A percentile compares a stretch with the other conserved stretches of the same genome.
These are phyloP conservation scores for Ditula angustiorana DNA, from an alignment of 2,888 invertebrate species.

Conservation along the genomic window DNA sequence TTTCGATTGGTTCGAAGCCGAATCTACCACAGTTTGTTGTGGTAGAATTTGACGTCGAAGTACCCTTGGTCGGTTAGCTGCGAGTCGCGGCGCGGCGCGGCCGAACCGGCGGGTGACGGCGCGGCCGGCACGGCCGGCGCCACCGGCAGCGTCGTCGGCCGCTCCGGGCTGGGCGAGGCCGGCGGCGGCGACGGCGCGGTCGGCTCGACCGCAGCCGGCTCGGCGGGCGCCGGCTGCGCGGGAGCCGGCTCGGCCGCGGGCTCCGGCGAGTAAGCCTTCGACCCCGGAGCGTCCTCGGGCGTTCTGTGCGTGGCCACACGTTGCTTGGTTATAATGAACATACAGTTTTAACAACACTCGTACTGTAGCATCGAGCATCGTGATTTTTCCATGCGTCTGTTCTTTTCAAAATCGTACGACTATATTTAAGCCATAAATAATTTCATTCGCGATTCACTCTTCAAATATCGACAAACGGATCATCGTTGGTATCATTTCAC, in stretches of 20 bases:
- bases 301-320: no score
- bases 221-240: slow-evolving; percentile 12
- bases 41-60: slow-evolving; percentile 91
- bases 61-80: slow-evolving; percentile 88
- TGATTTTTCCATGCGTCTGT: no score
- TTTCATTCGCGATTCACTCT: no score
- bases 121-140: slow-evolving; percentile 42
- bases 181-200: slow-evolving; percentile 25
- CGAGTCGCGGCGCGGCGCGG: slow-evolving; percentile 58
- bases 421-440: no score
- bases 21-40: slow-evolving; percentile 90
- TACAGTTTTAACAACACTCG: no score
- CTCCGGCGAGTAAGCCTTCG: slow-evolving; percentile 21
- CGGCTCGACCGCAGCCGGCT: slow-evolving; percentile 3
- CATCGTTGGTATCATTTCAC: no score
- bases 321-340: no score
- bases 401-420: no score
- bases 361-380: no score
- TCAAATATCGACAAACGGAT: no score
- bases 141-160: slow-evolving; percentile 53
- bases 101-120: slow-evolving; percentile 50
- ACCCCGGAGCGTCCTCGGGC: slow-evolving; percentile 3
- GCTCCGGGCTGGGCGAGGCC: slow-evolving; percentile 46
- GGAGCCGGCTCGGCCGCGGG: slow-evolving; percentile 11
- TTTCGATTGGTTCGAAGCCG: neutral